These are phyloP conservation scores for Sipha flava DNA, from an alignment of 1,140 invertebrate species.

Conservation along the genomic window DNA sequence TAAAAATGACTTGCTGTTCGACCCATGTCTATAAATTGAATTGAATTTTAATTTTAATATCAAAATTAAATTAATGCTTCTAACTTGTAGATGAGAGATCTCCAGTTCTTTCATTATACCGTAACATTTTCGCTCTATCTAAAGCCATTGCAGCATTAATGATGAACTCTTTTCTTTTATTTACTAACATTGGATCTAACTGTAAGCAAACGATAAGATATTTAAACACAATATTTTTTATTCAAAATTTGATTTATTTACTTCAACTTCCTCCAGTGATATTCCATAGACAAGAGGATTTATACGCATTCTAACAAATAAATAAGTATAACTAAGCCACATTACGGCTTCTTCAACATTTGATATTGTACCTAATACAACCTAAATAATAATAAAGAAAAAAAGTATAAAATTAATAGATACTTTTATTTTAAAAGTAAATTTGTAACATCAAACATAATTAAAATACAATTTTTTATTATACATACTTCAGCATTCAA, in stretches of 20 bases:
- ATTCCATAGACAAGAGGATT: slow-evolving; percentile 91
- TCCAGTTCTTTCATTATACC: slow-evolving; percentile 75
- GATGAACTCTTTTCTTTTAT: slow-evolving; percentile 67
- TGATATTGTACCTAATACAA: slow-evolving; percentile 86
- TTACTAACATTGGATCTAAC: slow-evolving; percentile 67
- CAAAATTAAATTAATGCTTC: slow-evolving; percentile 26
- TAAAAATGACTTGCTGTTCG: slow-evolving; percentile 96
- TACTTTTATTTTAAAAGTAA: not conserved
- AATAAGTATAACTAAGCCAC: slow-evolving; percentile 96
- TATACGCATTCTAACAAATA: slow-evolving; percentile 85
- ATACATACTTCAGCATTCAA: slow-evolving; percentile 86
- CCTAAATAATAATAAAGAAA: slow-evolving; percentile 48
- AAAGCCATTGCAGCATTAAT: slow-evolving; percentile 67
- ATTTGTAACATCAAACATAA: not conserved
- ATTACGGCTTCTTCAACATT: slow-evolving; percentile 93
- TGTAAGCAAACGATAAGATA: slow-evolving; percentile 40
- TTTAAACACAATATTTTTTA: not conserved
- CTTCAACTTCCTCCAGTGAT: slow-evolving; percentile 54
- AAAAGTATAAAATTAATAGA: not conserved
- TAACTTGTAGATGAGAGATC: slow-evolving; percentile 69
- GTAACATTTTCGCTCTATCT: slow-evolving; percentile 89
- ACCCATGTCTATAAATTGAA: slow-evolving; percentile 65
- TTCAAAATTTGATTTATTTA: slow-evolving; percentile 37
- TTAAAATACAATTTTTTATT: not conserved
- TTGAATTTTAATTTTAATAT: not conserved